A percentile compares a stretch with the other conserved stretches of the same genome.
These are phyloP conservation scores for Pandemis cinnamomeana DNA, from an alignment of 2,888 invertebrate genomes.

Conservation along the genomic window DNA sequence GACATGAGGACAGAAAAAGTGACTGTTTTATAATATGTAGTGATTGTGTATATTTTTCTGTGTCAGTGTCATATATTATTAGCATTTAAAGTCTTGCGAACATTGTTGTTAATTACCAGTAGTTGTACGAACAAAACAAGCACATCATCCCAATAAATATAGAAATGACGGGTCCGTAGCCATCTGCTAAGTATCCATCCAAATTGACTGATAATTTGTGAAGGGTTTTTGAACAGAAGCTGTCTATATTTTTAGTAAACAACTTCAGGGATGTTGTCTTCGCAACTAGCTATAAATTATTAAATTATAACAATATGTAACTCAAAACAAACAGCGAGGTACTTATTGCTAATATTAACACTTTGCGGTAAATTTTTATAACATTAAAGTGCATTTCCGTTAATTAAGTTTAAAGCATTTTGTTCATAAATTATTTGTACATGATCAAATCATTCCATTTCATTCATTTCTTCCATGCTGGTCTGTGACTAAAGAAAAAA, in stretches of 20 bases:
- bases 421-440: too few relatives aligned
- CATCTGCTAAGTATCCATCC: constrained; percentile 9
- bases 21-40: too few relatives aligned
- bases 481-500: too few relatives aligned
- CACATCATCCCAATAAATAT: background rate
- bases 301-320: background rate
- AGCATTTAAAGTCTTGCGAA: too few relatives aligned
- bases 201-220: constrained; percentile 7
- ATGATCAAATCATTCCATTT: too few relatives aligned
- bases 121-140: too few relatives aligned
- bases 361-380: background rate
- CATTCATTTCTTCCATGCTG: too few relatives aligned
- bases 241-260: background rate
- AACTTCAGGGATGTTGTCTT: background rate
- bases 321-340: background rate
- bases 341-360: background rate
- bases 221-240: background rate
- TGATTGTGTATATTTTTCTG: too few relatives aligned
- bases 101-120: too few relatives aligned
- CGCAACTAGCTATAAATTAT: background rate
- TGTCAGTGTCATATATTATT: too few relatives aligned
- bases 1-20: too few relatives aligned
- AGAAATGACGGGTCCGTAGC: background rate
- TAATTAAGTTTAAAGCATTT: too few relatives aligned
- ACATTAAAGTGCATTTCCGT: background rate